Base-by-base conservation (phyloP, 2,888 invertebrate genomes). In the Drosophila buzzatii region DNA sequence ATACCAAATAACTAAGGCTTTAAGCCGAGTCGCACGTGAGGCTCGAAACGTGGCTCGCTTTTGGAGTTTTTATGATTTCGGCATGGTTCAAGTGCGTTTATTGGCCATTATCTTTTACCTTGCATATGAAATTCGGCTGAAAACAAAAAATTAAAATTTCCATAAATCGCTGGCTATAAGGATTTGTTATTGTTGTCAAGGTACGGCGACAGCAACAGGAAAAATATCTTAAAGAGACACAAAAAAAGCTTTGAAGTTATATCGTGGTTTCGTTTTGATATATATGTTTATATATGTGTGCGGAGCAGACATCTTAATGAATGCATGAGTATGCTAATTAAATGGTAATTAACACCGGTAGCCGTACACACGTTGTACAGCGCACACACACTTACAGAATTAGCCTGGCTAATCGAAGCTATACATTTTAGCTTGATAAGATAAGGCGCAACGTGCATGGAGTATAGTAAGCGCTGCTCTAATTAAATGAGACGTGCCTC, bases 401-500 rank as follows among this genome's bases (percentile, higher is more conserved):
- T 44, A 23, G 59, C 49, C 52, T 51, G 56, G 67, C 57, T 71
- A 56, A 78, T 69, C 62, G 59, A 55, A 57, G 47, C 45, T 72
- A 45, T 55, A 41, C 52, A 60, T 23, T 23, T 68, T 20, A 27
- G 39, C 8, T 20, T 35, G 86, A 84, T 89, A 81, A 89, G 89
- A 84, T 84, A 84, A 83, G 35, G 49, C 41, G 41, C 60, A 68
- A 89, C 89, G 89, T 88, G 84, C 66, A 31, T 58, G 47, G 45
- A 35, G 67, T 55, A 68, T 69, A 64, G 72, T 65, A 69, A 56
- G 31, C 53, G 57, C 27, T 68, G 64, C 62, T 69, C 67, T 66
- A 81, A 84, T 89, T 89, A 72, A 72, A 56, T 47, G 70, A 76
- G 84, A 85, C 85, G 85, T 84, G 85, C 85, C 85, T 89, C 82